phyloP scores from a whole-genome alignment of 1,140 invertebrate genomes.

The Panagrolaimus sp. region DNA sequence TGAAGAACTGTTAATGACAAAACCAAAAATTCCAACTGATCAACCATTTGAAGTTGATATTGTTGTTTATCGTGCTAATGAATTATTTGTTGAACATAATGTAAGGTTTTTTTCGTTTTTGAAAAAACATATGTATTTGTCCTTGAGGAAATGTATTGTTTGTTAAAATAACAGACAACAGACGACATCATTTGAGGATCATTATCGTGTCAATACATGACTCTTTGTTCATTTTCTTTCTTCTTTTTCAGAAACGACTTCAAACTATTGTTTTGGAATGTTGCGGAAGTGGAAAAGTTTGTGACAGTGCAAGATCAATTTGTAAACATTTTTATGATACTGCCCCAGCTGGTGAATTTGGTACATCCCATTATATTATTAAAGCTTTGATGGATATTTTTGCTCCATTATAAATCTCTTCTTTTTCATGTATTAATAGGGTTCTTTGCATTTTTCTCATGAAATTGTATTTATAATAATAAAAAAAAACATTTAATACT shows the following conservation, averaged over 20 bases:
- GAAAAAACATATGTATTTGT: neutral
- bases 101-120: constrained; percentile 61
- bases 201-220: neutral
- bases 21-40: constrained; percentile 65
- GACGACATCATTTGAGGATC: neutral
- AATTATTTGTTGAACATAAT: constrained; percentile 91
- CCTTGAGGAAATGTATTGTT: constrained; percentile 5
- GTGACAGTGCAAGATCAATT: constrained; percentile 84
- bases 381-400: constrained; percentile 54
- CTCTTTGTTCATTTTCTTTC: constrained; percentile 16
- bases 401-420: constrained; percentile 12
- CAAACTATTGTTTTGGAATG: constrained; percentile 84
- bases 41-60: constrained; percentile 84
- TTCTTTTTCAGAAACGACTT: constrained; percentile 12
- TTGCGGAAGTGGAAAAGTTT: constrained; percentile 73
- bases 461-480: too few relatives aligned
- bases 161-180: neutral
- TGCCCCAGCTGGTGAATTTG: constrained; percentile 89
- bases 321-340: constrained; percentile 96
- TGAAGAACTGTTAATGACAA: constrained; percentile 45
- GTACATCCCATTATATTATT: constrained; percentile 89
- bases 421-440: neutral
- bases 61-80: constrained; percentile 85
- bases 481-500: too few relatives aligned
- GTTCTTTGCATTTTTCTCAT: too few relatives aligned